These are phyloP conservation scores for Bubo bubo DNA, from an alignment of 2,113 vertebrate species.

Conservation along the genomic window DNA sequence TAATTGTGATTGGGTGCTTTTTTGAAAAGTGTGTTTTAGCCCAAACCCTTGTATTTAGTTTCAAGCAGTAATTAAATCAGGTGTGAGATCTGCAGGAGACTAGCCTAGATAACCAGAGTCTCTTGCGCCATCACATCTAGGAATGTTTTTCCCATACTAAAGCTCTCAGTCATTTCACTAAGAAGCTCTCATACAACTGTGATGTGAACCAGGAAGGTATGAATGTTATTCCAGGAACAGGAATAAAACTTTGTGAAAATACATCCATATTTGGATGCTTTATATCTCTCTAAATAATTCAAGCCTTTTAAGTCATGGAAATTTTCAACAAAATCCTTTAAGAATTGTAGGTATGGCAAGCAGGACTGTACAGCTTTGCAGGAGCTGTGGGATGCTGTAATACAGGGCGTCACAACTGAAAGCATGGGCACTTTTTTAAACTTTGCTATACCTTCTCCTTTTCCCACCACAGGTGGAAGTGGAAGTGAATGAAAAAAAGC, in stretches of 20 bases:
- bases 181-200: not conserved
- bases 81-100: fast-evolving
- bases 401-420: not conserved
- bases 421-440: not conserved
- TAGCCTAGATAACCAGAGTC: not conserved
- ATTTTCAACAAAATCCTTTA: not conserved
- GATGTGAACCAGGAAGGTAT: not conserved
- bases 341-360: not conserved
- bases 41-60: not conserved
- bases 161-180: not conserved
- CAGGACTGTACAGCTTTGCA: not conserved
- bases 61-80: not conserved
- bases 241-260: not conserved
- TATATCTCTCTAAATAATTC: not conserved
- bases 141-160: not conserved
- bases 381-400: not conserved
- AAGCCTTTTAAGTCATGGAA: not conserved
- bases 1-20: not conserved
- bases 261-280: not conserved
- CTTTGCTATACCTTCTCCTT: not conserved
- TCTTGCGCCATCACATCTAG: not conserved
- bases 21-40: not conserved
- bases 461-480: not conserved
- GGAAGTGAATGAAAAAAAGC: not conserved
- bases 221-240: not conserved